These are phyloP conservation scores for Gymnarchus niloticus DNA, from an alignment of 2,113 vertebrate genomes.

Conservation along the genomic window DNA sequence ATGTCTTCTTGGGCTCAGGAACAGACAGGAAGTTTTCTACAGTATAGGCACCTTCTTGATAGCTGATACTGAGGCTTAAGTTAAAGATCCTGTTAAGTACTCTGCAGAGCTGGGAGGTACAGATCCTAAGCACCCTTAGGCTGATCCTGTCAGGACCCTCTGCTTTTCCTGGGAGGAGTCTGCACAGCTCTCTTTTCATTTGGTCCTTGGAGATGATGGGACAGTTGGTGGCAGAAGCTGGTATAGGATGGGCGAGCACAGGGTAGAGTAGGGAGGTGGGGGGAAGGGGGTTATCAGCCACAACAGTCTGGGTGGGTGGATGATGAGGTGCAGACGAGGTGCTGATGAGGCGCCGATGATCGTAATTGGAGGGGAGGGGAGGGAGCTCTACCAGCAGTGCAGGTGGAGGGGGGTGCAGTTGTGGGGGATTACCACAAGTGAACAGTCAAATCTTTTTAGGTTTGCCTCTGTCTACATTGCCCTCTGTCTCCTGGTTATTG, in stretches of 20 bases:
- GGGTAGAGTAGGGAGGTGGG: neutral
- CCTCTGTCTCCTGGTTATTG: neutral
- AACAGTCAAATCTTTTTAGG: too few species aligned
- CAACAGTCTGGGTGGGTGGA: neutral
- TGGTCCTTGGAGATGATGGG: neutral
- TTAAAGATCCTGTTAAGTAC: neutral
- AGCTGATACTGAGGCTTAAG: neutral
- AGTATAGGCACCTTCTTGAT: neutral
- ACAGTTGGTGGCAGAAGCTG: neutral
- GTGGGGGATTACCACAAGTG: too few species aligned
- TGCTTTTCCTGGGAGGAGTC: neutral
- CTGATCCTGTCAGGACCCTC: neutral
- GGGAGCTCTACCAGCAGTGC: too few species aligned
- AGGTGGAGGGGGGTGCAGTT: too few species aligned
- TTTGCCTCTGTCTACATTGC: too few species aligned
- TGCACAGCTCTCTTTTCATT: neutral
- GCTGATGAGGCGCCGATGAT: neutral
- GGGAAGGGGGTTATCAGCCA: neutral
- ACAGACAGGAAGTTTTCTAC: neutral
- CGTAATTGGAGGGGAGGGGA: too few species aligned
- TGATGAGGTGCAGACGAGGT: neutral
- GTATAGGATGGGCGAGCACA: neutral
- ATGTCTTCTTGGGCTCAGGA: neutral
- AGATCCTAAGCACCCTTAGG: neutral
- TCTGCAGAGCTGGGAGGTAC: neutral